Percentiles rank a stretch among this genome's conserved stretches.
These are phyloP conservation scores for Crocallis elinguaria DNA, from an alignment of 2,888 invertebrate species.

Conservation along the genomic window DNA sequence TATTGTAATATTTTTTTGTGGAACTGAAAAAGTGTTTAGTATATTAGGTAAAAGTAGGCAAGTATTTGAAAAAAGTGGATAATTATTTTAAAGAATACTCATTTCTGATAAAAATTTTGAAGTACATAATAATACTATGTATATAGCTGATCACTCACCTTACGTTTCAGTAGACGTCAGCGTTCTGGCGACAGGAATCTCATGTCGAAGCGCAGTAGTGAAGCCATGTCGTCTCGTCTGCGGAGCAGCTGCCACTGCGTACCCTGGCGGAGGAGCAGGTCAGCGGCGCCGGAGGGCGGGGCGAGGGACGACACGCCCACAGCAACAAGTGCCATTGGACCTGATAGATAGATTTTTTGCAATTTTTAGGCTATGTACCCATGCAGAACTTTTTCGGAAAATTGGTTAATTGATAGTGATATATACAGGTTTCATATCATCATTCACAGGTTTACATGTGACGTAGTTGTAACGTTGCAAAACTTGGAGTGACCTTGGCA, in stretches of 20 bases:
- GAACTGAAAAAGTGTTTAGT: too few relatives aligned
- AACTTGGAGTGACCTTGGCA: too few relatives aligned
- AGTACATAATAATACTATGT: too few relatives aligned
- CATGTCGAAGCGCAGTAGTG: constrained; percentile 77
- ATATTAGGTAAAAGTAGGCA: too few relatives aligned
- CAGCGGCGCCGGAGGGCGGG: constrained; percentile 34
- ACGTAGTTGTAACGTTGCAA: too few relatives aligned
- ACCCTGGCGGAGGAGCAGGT: constrained; percentile 29
- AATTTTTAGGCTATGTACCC: constrained; percentile 21
- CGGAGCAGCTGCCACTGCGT: constrained; percentile 19
- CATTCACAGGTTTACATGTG: too few relatives aligned
- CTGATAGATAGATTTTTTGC: constrained; percentile 20
- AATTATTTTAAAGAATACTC: too few relatives aligned
- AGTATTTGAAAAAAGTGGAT: too few relatives aligned
- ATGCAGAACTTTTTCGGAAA: background rate
- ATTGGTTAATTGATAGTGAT: background rate
- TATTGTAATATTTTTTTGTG: too few relatives aligned
- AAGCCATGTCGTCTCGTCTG: constrained; percentile 62
- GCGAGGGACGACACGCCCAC: constrained; percentile 62
- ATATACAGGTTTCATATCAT: too few relatives aligned
- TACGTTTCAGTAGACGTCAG: constrained; percentile 82
- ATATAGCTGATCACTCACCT: constrained; percentile 71
- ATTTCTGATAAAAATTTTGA: too few relatives aligned
- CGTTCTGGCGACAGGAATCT: constrained; percentile 80
- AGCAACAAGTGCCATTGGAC: constrained; percentile 67